Evolutionary conservation across 1,140 invertebrate species (phyloP).

Genomic region (Tetramorium alpestre): DNA sequence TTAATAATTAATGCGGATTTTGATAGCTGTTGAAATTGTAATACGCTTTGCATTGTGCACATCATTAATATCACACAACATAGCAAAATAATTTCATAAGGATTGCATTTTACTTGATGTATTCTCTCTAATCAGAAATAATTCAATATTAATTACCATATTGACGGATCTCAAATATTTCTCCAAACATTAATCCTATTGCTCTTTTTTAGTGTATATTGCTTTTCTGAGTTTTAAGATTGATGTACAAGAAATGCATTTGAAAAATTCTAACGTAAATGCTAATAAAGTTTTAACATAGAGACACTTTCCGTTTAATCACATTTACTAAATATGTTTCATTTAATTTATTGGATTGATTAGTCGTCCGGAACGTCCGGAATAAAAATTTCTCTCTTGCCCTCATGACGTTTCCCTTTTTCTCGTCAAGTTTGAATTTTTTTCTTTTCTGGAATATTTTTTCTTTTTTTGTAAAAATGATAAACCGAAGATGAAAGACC

Average conservation of each 20-base stretch:
- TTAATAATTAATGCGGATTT: neutral
- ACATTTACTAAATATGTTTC: neutral
- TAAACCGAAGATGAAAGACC: neutral
- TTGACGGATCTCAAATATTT: neutral
- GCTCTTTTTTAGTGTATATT: neutral
- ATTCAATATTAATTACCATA: neutral
- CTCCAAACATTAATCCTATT: neutral
- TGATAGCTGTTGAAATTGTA: slow-evolving; percentile 15
- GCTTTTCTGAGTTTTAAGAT: neutral
- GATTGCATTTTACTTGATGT: neutral
- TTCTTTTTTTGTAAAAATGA: neutral
- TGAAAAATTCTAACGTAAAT: no score
- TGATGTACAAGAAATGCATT: neutral
- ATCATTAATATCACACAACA: neutral
- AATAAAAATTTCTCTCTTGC: neutral
- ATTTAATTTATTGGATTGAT: neutral
- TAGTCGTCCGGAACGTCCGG: neutral
- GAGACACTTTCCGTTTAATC: neutral
- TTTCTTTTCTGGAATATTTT: slow-evolving; percentile 4
- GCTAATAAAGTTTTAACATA: neutral
- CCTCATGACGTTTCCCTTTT: neutral
- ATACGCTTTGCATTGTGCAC: neutral
- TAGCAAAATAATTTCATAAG: neutral
- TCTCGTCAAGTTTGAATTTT: neutral
- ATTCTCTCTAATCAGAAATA: neutral